These are phyloP conservation scores for Spicauda simplicius DNA, from an alignment of 2,888 invertebrate species.

Conservation along the genomic window DNA sequence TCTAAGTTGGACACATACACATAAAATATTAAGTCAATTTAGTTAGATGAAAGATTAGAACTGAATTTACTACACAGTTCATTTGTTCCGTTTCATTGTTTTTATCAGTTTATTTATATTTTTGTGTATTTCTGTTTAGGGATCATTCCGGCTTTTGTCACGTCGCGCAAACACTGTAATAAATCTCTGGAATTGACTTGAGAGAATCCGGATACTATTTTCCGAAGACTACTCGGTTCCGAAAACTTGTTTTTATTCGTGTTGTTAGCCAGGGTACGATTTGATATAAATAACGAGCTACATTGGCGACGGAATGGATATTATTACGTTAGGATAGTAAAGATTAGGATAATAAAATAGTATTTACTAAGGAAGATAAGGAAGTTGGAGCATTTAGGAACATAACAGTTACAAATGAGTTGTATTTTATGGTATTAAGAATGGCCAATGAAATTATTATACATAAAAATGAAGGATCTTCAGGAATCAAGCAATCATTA, in stretches of 20 bases:
- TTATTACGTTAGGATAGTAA: slow-evolving; percentile 2
- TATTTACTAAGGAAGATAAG: neutral
- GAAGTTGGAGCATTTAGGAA: neutral
- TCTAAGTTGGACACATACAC: no score
- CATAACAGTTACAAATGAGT: neutral
- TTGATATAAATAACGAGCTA: slow-evolving; percentile 6
- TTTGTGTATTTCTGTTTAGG: neutral
- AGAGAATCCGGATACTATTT: slow-evolving; percentile 16
- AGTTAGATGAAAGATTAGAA: neutral
- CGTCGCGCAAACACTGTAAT: slow-evolving; percentile 24
- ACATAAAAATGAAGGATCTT: neutral
- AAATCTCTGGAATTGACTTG: slow-evolving; percentile 26
- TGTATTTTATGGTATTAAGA: neutral
- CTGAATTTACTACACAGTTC: neutral
- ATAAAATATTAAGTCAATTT: neutral
- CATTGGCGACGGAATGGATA: neutral
- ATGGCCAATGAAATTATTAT: neutral
- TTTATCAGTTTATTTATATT: slow-evolving; percentile 5
- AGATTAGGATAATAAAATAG: slow-evolving; percentile 1
- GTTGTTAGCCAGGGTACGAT: neutral
- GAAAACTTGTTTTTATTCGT: slow-evolving; percentile 25
- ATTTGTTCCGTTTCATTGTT: neutral
- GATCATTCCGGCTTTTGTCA: slow-evolving; percentile 12
- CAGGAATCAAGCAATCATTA: no score
- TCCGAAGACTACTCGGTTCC: slow-evolving; percentile 11